These are phyloP conservation scores for Porphyrio hochstetteri DNA, from an alignment of 2,113 vertebrate genomes.

Conservation along the genomic window DNA sequence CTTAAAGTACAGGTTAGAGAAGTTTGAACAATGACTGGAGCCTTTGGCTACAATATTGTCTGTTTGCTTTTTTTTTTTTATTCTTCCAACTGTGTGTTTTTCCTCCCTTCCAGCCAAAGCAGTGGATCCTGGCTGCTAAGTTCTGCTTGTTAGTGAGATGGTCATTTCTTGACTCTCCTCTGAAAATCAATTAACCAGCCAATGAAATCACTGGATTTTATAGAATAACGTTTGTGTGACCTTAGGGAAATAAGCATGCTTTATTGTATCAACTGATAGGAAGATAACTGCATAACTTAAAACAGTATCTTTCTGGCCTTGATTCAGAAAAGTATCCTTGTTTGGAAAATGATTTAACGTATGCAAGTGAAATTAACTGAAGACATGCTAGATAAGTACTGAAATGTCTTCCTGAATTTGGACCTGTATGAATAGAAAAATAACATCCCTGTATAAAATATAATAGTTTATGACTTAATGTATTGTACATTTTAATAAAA, in stretches of 20 bases:
- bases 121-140: background rate
- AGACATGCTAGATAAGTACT: background rate
- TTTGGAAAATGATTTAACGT: background rate
- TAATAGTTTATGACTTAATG: background rate
- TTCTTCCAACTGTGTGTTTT: background rate
- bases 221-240: background rate
- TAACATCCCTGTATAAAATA: background rate
- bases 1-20: background rate
- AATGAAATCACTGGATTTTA: background rate
- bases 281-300: background rate
- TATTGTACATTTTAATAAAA: background rate
- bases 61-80: background rate
- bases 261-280: background rate
- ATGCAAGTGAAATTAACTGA: background rate
- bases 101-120: background rate
- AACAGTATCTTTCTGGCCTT: background rate
- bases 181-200: constrained; percentile 17
- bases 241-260: background rate
- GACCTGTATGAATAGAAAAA: background rate
- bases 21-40: background rate
- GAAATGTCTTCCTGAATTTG: background rate
- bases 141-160: background rate
- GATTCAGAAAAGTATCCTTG: background rate
- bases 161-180: background rate
- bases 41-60: background rate